Base-by-base conservation (phyloP, 2,113 vertebrate species). In the Genyomyrus donnyi region DNA sequence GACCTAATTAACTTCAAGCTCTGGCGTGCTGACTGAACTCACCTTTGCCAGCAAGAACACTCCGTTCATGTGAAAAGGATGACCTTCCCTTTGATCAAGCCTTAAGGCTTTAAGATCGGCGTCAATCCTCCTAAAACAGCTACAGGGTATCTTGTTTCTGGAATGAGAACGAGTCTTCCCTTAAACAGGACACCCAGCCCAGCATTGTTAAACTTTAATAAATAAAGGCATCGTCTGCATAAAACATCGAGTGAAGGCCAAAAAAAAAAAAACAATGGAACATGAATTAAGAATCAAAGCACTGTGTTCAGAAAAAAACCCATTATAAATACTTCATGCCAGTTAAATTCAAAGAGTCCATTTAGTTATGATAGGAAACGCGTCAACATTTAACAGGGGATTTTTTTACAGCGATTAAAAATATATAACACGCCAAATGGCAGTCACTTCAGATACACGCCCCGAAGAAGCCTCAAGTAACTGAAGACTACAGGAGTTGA, bases 281-380 rank as follows among this genome's bases (percentile, higher is more conserved):
- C 62, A 49, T 66, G 87, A 88, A 88, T 88, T 88, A 88, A 15
- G 52, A 88, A 62, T 88, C 52, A 56, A 52, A 87, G 15, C 19
- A 49, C 77, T 45, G 74, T 58, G 17, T 27, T 39, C 0, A 45
- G 58, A 85, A 89, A 89, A 42, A 74, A 15, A 3, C 1, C 5
- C 5, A 86, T 48, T 42, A 87, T 90, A 53, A 91, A 91, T 89
- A 90, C 8, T 90, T 90, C 53, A 90, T 50, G 77, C 9, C 84
- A 52, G 88, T 89, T 89, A 89, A 89, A 85, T 66, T 90, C 45
- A 89, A 86, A 85, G 62, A 62, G 46, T 83, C 50, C 24, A 89
- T 91, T 89, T 89, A 58, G 70, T 85, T 74, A 85, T 90, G 85
- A 91, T 31, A 11, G 85, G 49, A 91, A 45, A 48, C 21, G 13